Base-by-base conservation (phyloP, 1,140 invertebrate species). In the Atta colombica region DNA sequence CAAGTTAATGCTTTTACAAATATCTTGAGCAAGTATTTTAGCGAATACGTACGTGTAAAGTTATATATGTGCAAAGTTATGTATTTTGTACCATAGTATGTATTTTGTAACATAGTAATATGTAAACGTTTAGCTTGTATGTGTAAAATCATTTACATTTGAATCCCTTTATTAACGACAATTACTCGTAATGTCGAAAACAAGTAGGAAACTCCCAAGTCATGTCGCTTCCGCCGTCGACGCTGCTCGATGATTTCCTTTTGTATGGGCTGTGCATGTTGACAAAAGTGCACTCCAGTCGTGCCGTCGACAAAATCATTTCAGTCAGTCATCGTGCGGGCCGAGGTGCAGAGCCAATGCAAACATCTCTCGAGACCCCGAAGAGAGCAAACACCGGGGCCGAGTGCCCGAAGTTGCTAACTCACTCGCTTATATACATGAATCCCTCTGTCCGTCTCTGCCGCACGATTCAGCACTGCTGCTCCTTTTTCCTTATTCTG, bases 241-340 rank as follows among this genome's bases (percentile, higher is more conserved):
- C 21, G 45, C 16, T 16, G 58, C 60, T 53, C 68, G 68, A 74
- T 31, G 45, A 69, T 71, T 60, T 74, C 80, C 68, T 82, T 60
- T 60, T 61, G 39, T 55, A 16, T 5, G 75, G 45, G 49, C 58
- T 45, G 51, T 68, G 68, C 68, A 21, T 25, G 82, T 78, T 78
- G 65, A 74, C 77, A 68, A 87, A 85, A 87, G 77, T 81, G 87
- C 55, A 88, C 84, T 86, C 68, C 49, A 85, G 82, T 21, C 39
- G 53, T 39, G 55, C 80, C 53, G 45, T 71, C 72, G 82, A 87
- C 82, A 21, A 78, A 90, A 90, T 90, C 80, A 87, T 89, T 87
- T 78, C 88, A 80, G 77, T 88, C 87, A 90, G 89, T 89, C 88
- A 90, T 90, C 81, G 69, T 81, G 61, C 63, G 68, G 63, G 58